phyloP scores from a whole-genome alignment of 2,888 invertebrate species.

The Elgonia sp. region DNA sequence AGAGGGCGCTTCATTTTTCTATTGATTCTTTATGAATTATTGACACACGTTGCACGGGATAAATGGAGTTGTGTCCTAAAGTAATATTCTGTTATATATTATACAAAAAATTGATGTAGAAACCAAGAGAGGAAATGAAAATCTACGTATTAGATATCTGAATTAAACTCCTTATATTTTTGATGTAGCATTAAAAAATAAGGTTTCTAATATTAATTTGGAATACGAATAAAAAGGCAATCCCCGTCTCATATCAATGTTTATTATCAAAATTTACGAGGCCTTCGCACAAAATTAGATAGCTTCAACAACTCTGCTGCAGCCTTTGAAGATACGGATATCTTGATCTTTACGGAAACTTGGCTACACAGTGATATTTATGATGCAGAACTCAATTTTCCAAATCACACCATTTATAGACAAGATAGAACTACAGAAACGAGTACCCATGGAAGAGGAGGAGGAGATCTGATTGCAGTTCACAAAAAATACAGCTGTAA shows the following conservation, averaged over 20 bases:
- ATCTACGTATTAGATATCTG: too few species aligned
- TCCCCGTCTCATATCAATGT: constrained; percentile 2
- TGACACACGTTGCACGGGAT: too few species aligned
- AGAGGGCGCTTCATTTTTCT: too few species aligned
- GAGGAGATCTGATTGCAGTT: constrained; percentile 5
- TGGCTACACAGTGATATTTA: constrained; percentile 50
- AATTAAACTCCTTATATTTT: too few species aligned
- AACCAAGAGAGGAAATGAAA: too few species aligned
- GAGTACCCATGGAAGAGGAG: not conserved
- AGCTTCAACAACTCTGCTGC: not conserved
- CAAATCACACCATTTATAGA: constrained; percentile 4
- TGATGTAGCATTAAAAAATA: too few species aligned
- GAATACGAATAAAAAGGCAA: too few species aligned
- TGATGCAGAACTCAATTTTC: constrained; percentile 39
- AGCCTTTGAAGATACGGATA: constrained; percentile 5
- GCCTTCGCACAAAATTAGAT: constrained; percentile 25
- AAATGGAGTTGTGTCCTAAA: too few species aligned
- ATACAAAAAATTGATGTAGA: too few species aligned
- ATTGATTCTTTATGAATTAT: too few species aligned
- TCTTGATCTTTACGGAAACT: constrained; percentile 54
- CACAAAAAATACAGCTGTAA: not conserved
- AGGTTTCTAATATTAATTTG: too few species aligned
- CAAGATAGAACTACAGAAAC: constrained; percentile 1
- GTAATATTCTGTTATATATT: too few species aligned
- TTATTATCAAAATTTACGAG: constrained; percentile 46